Base-by-base conservation (phyloP, 2,797 vertebrate species). In the Vultur gryphus region DNA sequence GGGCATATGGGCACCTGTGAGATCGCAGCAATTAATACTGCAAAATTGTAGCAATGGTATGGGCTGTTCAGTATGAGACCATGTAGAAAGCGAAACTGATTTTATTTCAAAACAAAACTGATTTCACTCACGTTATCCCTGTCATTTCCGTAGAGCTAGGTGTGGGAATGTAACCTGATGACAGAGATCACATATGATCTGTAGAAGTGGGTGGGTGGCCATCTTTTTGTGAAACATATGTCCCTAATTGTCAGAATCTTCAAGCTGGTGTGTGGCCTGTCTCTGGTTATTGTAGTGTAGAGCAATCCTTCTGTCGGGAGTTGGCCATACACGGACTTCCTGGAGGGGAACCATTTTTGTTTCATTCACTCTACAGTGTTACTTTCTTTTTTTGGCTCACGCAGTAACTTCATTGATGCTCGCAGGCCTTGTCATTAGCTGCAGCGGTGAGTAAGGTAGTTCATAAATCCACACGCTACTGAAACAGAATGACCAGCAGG, bases 361-460 rank as follows among this genome's bases (percentile, higher is more conserved):
- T 91, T 73, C 75, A 44, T 73, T 89, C 75, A 10, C 64, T 85
- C 87, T 21, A 31, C 64, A 67, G 71, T 23, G 20, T 19, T 71
- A 87, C 71, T 78, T 91, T 71, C 77, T 67, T 8, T 7, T 75
- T 92, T 77, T 91, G 93, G 67, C 67, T 93, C 43, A 5, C 2
- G 2, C n/a, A n/a, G 61, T 70, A 76, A 3, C 84, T 90, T 87
- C 87, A 39, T 43, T 82, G 94, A 87, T 87, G 58, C 81, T 89
- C 23, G 0, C 61, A 76, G 71, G 69, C 82, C 35, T 43, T 70
- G 77, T 48, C 44, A 5, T 46, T 33, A 70, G 44, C 39, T 41
- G 44, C 84, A 33, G 44, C 29, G 16, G 33, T 6, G 33, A 85
- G 54, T 37, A 8, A 72, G 91, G 84, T n/a, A 39, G 70, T 39